phyloP scores from a whole-genome alignment of 2,797 vertebrate genomes.

The Molossus molossus region DNA sequence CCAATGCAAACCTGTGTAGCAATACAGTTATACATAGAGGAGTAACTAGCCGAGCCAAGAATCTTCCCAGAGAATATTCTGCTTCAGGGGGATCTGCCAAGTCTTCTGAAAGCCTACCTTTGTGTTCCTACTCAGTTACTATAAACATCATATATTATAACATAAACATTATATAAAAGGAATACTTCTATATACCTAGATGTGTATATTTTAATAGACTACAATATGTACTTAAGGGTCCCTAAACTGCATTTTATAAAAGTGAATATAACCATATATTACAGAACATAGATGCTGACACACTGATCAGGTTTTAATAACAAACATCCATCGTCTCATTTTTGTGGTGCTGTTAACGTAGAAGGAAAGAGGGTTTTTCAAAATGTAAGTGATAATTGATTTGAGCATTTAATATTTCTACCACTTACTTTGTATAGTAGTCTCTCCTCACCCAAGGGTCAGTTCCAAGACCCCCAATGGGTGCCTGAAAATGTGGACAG shows the following conservation, averaged over 20 bases:
- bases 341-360: conserved; percentile 26
- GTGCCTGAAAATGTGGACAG: not conserved
- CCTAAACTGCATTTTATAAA: conserved; percentile 48
- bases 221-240: not conserved
- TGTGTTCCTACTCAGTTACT: not conserved
- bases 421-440: not conserved
- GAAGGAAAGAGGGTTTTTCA: not conserved
- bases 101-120: not conserved
- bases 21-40: not conserved
- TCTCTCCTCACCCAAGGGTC: not conserved
- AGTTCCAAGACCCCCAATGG: not conserved
- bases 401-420: conserved; percentile 5
- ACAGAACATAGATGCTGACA: not conserved
- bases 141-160: not conserved
- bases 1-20: not conserved
- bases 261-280: not conserved
- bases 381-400: conserved; percentile 54
- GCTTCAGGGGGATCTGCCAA: not conserved
- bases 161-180: not conserved
- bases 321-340: conserved; percentile 13
- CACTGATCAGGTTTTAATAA: conserved; percentile 18
- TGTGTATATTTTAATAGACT: not conserved
- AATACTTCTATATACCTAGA: not conserved
- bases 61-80: not conserved
- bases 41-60: not conserved